phyloP scores from a whole-genome alignment of 2,797 vertebrate species.

The Mus caroli region DNA sequence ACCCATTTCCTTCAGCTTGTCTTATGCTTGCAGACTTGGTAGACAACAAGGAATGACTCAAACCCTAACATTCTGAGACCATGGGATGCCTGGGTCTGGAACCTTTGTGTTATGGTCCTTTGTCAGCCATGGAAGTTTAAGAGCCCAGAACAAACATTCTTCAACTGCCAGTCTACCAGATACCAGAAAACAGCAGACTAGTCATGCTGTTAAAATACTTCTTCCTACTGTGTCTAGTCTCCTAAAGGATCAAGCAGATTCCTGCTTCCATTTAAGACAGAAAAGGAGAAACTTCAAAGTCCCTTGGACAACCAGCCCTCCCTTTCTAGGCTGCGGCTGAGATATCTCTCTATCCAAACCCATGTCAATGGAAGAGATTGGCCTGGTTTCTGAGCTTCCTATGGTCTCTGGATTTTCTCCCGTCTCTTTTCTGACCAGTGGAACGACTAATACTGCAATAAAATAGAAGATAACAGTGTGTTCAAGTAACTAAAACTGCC shows the following conservation, averaged over 20 bases:
- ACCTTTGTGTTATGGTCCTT: not conserved
- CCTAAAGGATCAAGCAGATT: not conserved
- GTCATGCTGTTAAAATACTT: not conserved
- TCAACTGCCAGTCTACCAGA: conserved; percentile 11
- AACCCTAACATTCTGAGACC: not conserved
- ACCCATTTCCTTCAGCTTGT: not conserved
- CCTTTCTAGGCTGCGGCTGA: not conserved
- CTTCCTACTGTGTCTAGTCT: not conserved
- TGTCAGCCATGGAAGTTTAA: not conserved
- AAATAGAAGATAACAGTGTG: not conserved
- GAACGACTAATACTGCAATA: not conserved
- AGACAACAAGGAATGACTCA: not conserved
- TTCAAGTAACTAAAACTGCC: not conserved
- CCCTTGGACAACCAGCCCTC: not conserved
- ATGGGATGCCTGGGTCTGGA: not conserved
- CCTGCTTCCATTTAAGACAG: not conserved
- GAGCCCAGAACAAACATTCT: not conserved
- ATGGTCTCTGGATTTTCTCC: not conserved
- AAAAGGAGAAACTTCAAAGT: not conserved
- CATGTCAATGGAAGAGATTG: not conserved
- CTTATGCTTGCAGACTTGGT: not conserved
- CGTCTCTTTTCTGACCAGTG: not conserved
- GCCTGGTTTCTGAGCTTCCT: not conserved
- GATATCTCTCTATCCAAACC: not conserved
- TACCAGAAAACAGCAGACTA: not conserved